Base-by-base conservation (phyloP, 2,113 vertebrate species). In the Damaliscus lunatus region DNA sequence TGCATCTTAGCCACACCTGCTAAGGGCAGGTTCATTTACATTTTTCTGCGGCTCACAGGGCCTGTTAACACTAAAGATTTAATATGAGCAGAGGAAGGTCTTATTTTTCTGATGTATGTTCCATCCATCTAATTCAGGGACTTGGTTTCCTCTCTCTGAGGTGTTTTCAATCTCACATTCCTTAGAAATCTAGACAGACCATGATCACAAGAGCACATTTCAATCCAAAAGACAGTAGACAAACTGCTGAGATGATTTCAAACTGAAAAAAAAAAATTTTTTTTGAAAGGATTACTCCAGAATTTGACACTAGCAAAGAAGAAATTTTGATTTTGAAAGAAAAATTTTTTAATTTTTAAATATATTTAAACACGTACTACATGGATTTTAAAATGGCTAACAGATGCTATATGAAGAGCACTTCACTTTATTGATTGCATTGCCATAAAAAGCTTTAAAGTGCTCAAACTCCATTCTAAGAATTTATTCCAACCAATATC, bases 1-100 rank as follows among this genome's bases (percentile, higher is more conserved):
- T 97, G 55, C 60, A 74, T 80, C 87, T 91, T 85, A 94, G 64
- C 50, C 88, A 86, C 25, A 29, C 91, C 80, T 92, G 91, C 90
- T 84, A n/a, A n/a, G 29, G 83, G 13, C 85, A 91, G 74, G n/a
- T 43, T 59, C 90, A 91, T 77, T 88, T 25, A 9, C 74, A 21
- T n/a, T 87, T 90, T 71, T 80, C 48, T 87, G 48, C 13, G 46
- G 10, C 52, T 93, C 53, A 7, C 12, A 23, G 83, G 48, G 50
- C 31, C 46, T 77, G 3, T 87, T 55, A 80, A 92, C 81, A 36
- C 40, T 78, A 23, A 36, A 57, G 83, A 88, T 60, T 85, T 83
- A 40, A 9, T 93, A 33, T 57, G 60, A 67, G 25, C 52, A 55
- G 50, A 94, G 87, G 14, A 88, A 52, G 85, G 43, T 36, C 67